Evolutionary conservation across 2,113 vertebrate genomes (phyloP).

Genomic region (Ictalurus punctatus): DNA sequence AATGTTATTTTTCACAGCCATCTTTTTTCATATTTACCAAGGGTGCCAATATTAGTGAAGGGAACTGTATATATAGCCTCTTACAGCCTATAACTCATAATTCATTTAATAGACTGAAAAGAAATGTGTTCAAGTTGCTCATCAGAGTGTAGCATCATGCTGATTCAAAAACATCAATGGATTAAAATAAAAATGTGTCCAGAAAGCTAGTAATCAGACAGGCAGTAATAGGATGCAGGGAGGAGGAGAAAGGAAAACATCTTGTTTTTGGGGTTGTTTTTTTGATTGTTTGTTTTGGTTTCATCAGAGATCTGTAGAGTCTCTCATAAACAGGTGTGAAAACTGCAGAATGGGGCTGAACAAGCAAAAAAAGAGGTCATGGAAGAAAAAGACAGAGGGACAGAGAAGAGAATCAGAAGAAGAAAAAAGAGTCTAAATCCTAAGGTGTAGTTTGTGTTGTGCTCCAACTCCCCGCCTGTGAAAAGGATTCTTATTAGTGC

Average conservation of each 20-base stretch:
- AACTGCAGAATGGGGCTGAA: constrained; percentile 5
- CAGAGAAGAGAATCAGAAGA: constrained; percentile 26
- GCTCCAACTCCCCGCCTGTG: constrained; percentile 49
- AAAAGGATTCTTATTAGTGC: constrained; percentile 56
- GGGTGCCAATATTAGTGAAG: too few relatives aligned
- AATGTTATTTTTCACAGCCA: too few relatives aligned
- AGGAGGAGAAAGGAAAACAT: constrained; percentile 28
- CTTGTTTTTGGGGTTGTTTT: constrained; percentile 15
- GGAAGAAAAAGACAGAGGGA: constrained; percentile 13
- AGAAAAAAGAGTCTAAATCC: constrained; percentile 23
- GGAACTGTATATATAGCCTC: too few relatives aligned
- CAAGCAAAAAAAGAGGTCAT: background rate
- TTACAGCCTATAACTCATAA: background rate
- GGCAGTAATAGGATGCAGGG: constrained; percentile 28
- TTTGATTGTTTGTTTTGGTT: constrained; percentile 31
- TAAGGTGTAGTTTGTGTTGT: constrained; percentile 18
- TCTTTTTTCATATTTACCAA: too few relatives aligned
- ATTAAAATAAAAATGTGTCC: constrained; percentile 27
- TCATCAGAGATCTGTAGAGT: constrained; percentile 4
- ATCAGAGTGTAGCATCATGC: constrained; percentile 18
- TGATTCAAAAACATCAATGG: background rate
- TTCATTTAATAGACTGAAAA: constrained; percentile 27
- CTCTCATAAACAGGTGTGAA: constrained; percentile 37
- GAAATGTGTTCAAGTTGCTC: constrained; percentile 15
- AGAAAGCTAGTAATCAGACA: constrained; percentile 43